Evolutionary conservation across 2,113 vertebrate species (phyloP), one percentile per base, ranked within the genome.

Genomic region (Esox niger): DNA sequence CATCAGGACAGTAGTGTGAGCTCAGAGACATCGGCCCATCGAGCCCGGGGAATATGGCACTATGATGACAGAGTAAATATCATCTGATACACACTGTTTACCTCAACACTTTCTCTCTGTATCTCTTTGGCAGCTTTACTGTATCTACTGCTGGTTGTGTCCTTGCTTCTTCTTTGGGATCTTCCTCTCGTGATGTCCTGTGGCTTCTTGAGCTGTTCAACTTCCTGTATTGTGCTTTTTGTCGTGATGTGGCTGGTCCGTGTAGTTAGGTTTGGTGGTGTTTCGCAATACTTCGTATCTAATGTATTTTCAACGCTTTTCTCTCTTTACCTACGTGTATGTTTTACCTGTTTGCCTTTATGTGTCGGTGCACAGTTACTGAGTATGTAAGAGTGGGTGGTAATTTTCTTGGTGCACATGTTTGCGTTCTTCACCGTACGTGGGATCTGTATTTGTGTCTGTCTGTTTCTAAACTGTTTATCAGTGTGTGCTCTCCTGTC

Each of bases 61-160:
- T 85, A 74, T 82, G 69, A 74, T 77, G 80, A 79, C 67, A 76
- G 71, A 78, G 76, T 82, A 76, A 84, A 84, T 79, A 79, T 72
- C 8, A 78, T 76, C 59, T 78, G 46, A 49, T 35, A 38, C 43
- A 29, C 65, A 43, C 69, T 57, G 67, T 73, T 71, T 46, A 64
- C 60, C 25, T 49, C 54, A 43, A 62, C 66, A 23, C 47, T 52
- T 21, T 47, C 60, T 56, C 15, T 71, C 43, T 72, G 49, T 56
- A 20, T 56, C 57, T 66, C 47, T 66, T n/a, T 65, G 46, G 54
- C 60, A 31, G 64, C 52, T 73, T 31, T 56, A n/a, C n/a, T n/a
- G n/a, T n/a, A 25, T 58, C 13, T 32, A 15, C 26, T 71, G 26
- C 17, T 57, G 38, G 38, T 47, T 47, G 9, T 62, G 57, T 29